Conservation (phyloP, 2,113 vertebrate genomes). For the Scartelaos histophorus region DNA sequence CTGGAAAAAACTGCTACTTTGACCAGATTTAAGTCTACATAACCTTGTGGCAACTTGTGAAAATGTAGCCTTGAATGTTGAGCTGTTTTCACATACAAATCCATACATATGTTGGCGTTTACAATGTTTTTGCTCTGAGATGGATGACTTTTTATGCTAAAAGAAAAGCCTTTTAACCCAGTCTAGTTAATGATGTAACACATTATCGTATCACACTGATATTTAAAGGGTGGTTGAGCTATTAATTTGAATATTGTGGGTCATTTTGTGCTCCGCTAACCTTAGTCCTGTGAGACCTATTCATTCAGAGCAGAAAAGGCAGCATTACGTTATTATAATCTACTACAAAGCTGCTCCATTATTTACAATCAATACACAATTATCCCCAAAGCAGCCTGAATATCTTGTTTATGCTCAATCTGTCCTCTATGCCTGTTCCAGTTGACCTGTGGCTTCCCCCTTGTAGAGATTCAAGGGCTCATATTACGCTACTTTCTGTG, state of each 20-base stretch:
- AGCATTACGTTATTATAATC: constrained; percentile 62
- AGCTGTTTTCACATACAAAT: no score
- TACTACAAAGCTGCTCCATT: constrained; percentile 61
- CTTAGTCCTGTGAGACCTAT: constrained; percentile 11
- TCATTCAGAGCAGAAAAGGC: constrained; percentile 43
- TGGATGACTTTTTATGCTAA: neutral
- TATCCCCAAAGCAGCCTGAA: constrained; percentile 52
- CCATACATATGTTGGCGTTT: no score
- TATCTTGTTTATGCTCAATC: constrained; percentile 66
- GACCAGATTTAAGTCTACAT: no score
- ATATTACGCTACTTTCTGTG: no score
- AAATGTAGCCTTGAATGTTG: no score
- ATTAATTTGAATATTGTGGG: neutral
- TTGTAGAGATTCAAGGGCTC: neutral
- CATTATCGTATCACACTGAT: neutral
- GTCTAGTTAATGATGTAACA: neutral
- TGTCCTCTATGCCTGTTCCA: constrained; percentile 42
- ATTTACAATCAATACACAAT: constrained; percentile 78
- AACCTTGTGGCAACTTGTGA: no score
- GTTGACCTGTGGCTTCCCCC: constrained; percentile 43
- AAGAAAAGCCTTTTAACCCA: neutral
- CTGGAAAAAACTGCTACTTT: no score
- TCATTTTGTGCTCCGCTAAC: constrained; percentile 3
- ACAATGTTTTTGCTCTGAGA: no score
- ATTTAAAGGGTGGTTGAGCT: constrained; percentile 12